phyloP scores from a whole-genome alignment of 2,797 vertebrate genomes.

The Martes flavigula region DNA sequence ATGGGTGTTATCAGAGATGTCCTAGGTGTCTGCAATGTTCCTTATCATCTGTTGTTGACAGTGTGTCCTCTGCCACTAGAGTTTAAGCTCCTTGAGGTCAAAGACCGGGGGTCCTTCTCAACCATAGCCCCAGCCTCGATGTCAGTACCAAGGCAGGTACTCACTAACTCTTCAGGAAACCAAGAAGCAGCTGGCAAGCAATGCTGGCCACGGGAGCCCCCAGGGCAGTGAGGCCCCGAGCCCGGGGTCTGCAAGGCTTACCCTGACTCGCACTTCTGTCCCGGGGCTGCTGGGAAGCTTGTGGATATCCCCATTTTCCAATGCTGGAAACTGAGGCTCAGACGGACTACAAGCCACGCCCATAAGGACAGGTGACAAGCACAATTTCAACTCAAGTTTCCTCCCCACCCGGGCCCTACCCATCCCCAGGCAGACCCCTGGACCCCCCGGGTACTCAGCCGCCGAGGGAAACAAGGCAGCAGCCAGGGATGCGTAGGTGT shows the following conservation, averaged over 20 bases:
- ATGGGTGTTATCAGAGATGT: neutral
- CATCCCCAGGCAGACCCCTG: too few species aligned
- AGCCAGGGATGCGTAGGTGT: neutral
- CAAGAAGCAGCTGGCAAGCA: too few species aligned
- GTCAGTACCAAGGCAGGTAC: neutral
- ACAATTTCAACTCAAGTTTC: neutral
- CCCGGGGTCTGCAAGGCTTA: rapidly evolving
- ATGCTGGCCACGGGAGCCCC: neutral
- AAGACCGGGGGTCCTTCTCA: rapidly evolving
- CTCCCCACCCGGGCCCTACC: neutral
- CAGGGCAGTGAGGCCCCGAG: neutral
- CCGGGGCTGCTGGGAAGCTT: neutral
- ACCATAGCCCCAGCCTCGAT: neutral
- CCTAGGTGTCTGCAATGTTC: neutral
- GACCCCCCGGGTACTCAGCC: rapidly evolving
- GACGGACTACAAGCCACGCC: neutral
- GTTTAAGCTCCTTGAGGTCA: neutral
- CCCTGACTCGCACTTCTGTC: rapidly evolving
- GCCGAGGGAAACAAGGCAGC: neutral
- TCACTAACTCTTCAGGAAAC: neutral
- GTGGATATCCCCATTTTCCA: neutral
- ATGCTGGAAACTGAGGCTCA: neutral
- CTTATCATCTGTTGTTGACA: too few species aligned
- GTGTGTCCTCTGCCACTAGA: neutral
- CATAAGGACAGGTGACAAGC: neutral